phyloP scores from a whole-genome alignment of 2,888 invertebrate species.

The Hetaerina titia region DNA sequence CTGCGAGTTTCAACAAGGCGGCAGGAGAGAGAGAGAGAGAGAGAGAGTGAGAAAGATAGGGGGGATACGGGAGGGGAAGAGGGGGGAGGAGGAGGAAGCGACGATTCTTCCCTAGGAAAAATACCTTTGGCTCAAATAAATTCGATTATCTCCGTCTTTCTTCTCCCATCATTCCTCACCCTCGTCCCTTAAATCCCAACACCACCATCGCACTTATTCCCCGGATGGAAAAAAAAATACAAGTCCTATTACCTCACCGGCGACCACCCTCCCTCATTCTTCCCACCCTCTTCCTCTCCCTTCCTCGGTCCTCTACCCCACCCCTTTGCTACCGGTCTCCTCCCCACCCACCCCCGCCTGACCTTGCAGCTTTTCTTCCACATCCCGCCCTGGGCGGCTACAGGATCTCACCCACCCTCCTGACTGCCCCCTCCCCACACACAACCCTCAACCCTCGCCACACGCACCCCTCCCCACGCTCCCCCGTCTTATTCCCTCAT shows the following conservation, averaged over 20 bases:
- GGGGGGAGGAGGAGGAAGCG: not conserved
- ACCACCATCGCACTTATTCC: slow-evolving; percentile 39
- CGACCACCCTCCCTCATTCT: not conserved
- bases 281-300: not conserved
- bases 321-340: not conserved
- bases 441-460: not conserved
- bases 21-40: not conserved
- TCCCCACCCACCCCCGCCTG: slow-evolving; percentile 13
- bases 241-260: not conserved
- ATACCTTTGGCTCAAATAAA: slow-evolving; percentile 45
- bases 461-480: not conserved
- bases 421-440: not conserved
- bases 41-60: not conserved
- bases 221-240: slow-evolving; percentile 13
- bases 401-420: not conserved
- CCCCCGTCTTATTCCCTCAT: not conserved
- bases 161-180: slow-evolving; percentile 27
- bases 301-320: not conserved
- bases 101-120: not conserved
- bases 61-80: not conserved
- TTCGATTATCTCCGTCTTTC: slow-evolving; percentile 52
- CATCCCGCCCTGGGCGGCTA: not conserved
- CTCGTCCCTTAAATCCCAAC: slow-evolving; percentile 16
- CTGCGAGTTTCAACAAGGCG: not conserved
- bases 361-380: not conserved